Conservation (phyloP, 2,797 vertebrate species). For the Anguilla marmorata region DNA sequence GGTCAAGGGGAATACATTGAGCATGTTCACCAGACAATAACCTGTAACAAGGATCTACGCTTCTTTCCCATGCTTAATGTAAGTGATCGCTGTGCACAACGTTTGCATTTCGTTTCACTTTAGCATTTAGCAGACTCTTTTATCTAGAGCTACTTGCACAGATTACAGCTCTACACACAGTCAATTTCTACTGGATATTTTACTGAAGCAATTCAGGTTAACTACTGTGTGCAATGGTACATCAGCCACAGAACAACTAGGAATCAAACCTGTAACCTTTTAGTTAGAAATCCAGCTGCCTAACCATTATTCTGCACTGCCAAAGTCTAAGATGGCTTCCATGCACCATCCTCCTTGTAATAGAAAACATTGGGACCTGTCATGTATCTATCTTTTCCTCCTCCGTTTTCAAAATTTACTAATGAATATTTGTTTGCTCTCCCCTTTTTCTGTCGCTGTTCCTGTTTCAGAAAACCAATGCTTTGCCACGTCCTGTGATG, state of each 20-base stretch:
- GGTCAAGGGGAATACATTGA: constrained; percentile 73
- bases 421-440: neutral
- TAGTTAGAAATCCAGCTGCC: neutral
- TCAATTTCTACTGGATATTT: too few species aligned
- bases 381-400: neutral
- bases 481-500: constrained; percentile 52
- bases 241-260: too few species aligned
- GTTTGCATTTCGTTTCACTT: neutral
- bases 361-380: neutral
- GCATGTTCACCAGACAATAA: constrained; percentile 63
- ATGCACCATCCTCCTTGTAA: neutral
- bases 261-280: too few species aligned
- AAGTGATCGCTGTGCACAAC: constrained; percentile 48
- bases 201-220: too few species aligned
- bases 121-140: neutral
- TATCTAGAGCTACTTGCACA: neutral
- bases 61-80: constrained; percentile 75
- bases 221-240: too few species aligned
- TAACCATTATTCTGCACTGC: neutral
- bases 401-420: neutral
- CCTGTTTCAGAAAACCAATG: constrained; percentile 72
- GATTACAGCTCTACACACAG: neutral
- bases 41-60: constrained; percentile 61
- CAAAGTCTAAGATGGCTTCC: too few species aligned
- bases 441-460: constrained; percentile 31